Evolutionary conservation across 1,140 invertebrate species (phyloP).

Genomic region (Halyomorpha halys): DNA sequence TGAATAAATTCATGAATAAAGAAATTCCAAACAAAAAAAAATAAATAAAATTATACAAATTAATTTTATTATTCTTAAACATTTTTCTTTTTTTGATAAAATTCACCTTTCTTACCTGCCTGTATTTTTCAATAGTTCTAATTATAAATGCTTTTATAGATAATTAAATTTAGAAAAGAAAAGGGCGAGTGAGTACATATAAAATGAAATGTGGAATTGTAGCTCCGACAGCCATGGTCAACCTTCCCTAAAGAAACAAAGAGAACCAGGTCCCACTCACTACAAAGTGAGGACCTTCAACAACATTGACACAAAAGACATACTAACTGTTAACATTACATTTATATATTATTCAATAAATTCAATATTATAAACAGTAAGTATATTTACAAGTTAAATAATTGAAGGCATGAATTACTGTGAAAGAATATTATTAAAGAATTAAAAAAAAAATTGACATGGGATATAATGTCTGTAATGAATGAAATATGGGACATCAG

Average conservation of each 20-base stretch:
- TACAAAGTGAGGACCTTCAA: background rate
- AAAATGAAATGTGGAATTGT: too few species aligned
- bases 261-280: background rate
- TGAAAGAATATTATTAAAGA: background rate
- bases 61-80: too few species aligned
- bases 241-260: conserved; percentile 10
- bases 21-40: too few species aligned
- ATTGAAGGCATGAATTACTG: conserved; percentile 12
- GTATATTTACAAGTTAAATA: conserved; percentile 13
- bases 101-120: too few species aligned
- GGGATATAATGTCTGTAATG: background rate
- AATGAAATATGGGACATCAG: conserved; percentile 3
- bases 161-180: too few species aligned
- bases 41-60: too few species aligned
- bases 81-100: too few species aligned
- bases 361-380: conserved; percentile 4
- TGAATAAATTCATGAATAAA: too few species aligned
- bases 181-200: too few species aligned
- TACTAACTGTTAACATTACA: conserved; percentile 14
- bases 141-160: too few species aligned
- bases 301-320: conserved; percentile 14
- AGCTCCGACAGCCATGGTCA: conserved; percentile 2
- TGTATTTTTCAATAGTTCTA: too few species aligned
- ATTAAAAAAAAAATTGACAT: too few species aligned
- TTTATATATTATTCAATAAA: background rate